phyloP scores from a whole-genome alignment of 2,797 vertebrate species.

The Vespertilio murinus region DNA sequence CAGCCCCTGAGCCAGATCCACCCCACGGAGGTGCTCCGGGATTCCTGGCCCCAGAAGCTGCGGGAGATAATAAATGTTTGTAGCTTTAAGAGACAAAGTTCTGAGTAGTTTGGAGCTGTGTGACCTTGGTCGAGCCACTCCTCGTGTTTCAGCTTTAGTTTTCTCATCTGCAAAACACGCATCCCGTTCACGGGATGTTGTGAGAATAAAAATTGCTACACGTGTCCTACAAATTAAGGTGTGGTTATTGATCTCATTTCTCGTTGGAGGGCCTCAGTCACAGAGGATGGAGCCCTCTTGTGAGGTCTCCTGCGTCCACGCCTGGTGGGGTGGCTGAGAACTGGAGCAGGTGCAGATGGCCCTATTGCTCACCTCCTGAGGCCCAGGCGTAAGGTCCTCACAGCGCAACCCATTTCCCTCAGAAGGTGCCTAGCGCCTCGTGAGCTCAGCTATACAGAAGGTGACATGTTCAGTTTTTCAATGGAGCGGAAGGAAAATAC shows the following conservation, averaged over 20 bases:
- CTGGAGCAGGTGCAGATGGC: neutral
- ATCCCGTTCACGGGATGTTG: neutral
- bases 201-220: neutral
- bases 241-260: neutral
- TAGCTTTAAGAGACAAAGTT: neutral
- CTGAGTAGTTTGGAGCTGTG: neutral
- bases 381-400: neutral
- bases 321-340: neutral
- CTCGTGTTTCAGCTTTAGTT: neutral
- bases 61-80: neutral
- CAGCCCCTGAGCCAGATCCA: neutral
- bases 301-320: neutral
- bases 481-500: neutral
- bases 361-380: neutral
- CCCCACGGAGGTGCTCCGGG: neutral
- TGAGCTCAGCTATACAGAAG: neutral
- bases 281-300: neutral
- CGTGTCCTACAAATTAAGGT: neutral
- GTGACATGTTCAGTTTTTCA: neutral
- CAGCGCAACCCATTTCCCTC: neutral
- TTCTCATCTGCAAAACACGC: neutral
- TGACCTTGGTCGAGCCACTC: neutral
- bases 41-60: neutral
- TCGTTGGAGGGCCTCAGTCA: neutral
- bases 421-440: neutral